Base-by-base conservation (phyloP, 2,888 invertebrate genomes). In the Drosophila colorata region DNA sequence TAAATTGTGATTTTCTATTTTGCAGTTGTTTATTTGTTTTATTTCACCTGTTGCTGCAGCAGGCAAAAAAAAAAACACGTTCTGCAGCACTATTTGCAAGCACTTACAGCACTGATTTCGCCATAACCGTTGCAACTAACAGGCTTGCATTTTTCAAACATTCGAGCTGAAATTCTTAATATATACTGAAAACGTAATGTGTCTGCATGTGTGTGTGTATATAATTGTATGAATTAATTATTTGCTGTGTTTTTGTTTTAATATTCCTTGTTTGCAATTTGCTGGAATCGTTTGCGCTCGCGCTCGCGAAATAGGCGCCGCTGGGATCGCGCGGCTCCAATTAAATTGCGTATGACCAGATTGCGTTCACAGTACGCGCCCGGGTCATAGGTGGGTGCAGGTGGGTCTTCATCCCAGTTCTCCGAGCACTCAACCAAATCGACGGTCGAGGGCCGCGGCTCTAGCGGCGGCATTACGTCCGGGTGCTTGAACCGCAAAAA, bases 331-430 rank as follows among this genome's bases (percentile, higher is more conserved):
- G 40, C 0, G 0, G 16, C 55, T 2, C 60, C 60, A 4, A 3
- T 9, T 4, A 55, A 0, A 1, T 9, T 23, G 13, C 55, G 53
- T 16, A 55, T 38, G 2, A 61, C 4, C 0, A 6, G 20, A 6
- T 55, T 61, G 0, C 33, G 23, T 8, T 28, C 25, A 1, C 41
- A 53, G 5, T 63, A 53, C 8, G 7, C n/a, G 0, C 0, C 11
- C 0, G 48, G 65, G 37, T 46, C 16, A 5, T 65, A 70, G 0
- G 53, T 18, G 2, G 0, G 6, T 0, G 6, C 16, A 1, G 40
- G 49, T 0, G 57, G 40, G 1, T 70, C 70, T 2, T 57, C 48
- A n/a, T 64, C 53, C 72, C 69, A 69, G 31, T 53, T 41, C 6
- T 64, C 52, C 0, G n/a, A 1, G n/a, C 25, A 64, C 7, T 41